phyloP scores from a whole-genome alignment of 2,888 invertebrate species.

The Pterostichus niger region DNA sequence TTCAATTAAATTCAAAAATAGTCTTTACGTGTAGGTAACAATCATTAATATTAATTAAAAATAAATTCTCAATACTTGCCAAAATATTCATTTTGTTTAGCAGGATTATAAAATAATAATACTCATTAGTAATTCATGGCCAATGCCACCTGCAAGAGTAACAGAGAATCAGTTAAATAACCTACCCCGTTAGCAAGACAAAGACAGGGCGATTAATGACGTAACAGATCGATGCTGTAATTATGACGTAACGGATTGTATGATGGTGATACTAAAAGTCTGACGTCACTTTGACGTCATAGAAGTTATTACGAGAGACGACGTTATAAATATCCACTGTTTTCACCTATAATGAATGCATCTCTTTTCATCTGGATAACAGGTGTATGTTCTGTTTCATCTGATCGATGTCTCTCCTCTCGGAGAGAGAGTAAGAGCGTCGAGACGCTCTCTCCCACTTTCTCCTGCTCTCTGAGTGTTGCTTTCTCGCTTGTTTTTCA shows the following conservation, averaged over 20 bases:
- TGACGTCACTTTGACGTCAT: constrained; percentile 65
- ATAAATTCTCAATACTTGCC: constrained; percentile 22
- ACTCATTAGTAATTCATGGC: not conserved
- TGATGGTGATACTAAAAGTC: constrained; percentile 24
- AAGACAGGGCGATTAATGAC: constrained; percentile 47
- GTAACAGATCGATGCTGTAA: constrained; percentile 47
- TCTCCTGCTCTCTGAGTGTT: constrained; percentile 43
- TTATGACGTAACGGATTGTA: constrained; percentile 59
- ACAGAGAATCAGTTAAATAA: not conserved
- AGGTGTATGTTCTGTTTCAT: constrained; percentile 43
- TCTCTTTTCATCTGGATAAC: not conserved
- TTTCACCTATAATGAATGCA: constrained; percentile 33
- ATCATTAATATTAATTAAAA: constrained; percentile 10
- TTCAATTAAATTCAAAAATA: constrained; percentile 4
- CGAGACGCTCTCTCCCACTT: constrained; percentile 61
- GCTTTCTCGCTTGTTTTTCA: constrained; percentile 3
- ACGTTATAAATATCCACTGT: constrained; percentile 54
- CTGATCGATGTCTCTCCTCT: constrained; percentile 17
- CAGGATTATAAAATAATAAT: constrained; percentile 16
- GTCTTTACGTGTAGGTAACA: not conserved
- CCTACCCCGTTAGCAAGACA: constrained; percentile 9
- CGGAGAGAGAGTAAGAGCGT: constrained; percentile 27
- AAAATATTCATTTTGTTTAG: constrained; percentile 49
- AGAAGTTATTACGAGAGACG: constrained; percentile 47
- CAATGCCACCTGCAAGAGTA: constrained; percentile 15